Evolutionary conservation across 2,797 vertebrate genomes (phyloP), one percentile per base, ranked within the genome.

Genomic region (Coracias cyanogaster): DNA sequence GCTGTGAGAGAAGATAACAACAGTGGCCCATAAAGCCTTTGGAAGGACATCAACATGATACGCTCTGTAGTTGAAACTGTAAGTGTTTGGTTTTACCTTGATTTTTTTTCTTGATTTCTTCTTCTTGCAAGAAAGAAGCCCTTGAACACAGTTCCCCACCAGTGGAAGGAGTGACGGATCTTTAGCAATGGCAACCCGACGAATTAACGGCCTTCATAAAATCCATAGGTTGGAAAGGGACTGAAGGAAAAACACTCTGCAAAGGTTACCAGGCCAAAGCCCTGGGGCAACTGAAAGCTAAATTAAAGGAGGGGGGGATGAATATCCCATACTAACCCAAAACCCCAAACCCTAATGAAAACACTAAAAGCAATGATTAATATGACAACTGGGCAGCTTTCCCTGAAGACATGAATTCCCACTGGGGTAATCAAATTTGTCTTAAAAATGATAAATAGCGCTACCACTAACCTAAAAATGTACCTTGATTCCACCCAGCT

Each of bases 281-380:
- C 84, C 82, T 51, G 79, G 86, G 89, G 93, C 92, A 77, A 81
- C 80, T 45, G 74, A 76, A 93, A 94, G 46, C 65, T 91, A 90
- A 95, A 96, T 93, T 82, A 91, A 94, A 89, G 89, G 41, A 89
- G 89, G 41, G 87, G 89, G 67, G 2, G 43, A 84, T 52, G 89
- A 93, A 91, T 90, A 89, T 94, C 93, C 89, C 92, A 37, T 73
- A 86, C 82, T 96, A 94, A 96, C 85, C 83, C 76, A 76, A 94
- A 95, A 89, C 5, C 95, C 93, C 18, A 93, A 94, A 81, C 61
- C 84, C 90, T 39, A 93, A 95, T 82, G 96, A 95, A 97, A 96
- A 96, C 92, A 94, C 89, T 91, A 91, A 92, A 93, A 61, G 93
- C 89, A 76, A 86, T 97, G 96, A 97, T 97, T 93, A 89, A 96